A percentile compares a stretch with the other conserved stretches of the same genome.
These are phyloP conservation scores for Syncerus caffer DNA, from an alignment of 2,797 vertebrate species.

Conservation along the genomic window DNA sequence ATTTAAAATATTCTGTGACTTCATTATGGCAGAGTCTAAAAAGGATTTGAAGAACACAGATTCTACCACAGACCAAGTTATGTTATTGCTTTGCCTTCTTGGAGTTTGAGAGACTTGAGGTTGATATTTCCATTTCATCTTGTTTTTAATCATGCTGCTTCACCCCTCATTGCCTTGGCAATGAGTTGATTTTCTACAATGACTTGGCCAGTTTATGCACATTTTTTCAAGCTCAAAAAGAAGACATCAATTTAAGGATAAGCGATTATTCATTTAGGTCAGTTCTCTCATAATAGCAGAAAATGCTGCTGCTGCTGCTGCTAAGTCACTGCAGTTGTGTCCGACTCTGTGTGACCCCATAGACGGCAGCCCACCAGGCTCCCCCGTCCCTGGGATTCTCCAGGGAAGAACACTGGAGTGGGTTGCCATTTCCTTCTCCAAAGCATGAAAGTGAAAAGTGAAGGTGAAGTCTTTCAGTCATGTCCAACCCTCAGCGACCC, in stretches of 20 bases:
- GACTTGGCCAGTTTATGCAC: background rate
- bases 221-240: background rate
- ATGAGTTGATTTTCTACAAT: background rate
- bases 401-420: too few species aligned
- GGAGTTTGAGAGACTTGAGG: background rate
- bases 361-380: too few species aligned
- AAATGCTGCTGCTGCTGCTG: background rate
- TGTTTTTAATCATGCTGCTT: background rate
- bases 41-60: background rate
- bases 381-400: too few species aligned
- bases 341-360: too few species aligned
- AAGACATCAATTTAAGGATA: background rate
- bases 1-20: conserved; percentile 22
- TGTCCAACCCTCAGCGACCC: too few species aligned
- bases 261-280: background rate
- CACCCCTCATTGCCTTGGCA: background rate
- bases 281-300: background rate
- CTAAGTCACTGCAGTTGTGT: too few species aligned
- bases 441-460: too few species aligned
- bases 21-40: background rate
- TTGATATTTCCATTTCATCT: background rate
- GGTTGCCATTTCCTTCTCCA: too few species aligned
- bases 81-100: background rate
- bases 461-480: too few species aligned
- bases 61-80: background rate